These are phyloP conservation scores for Marasmarcha lunaedactyla DNA, from an alignment of 2,888 invertebrate species.

Conservation along the genomic window DNA sequence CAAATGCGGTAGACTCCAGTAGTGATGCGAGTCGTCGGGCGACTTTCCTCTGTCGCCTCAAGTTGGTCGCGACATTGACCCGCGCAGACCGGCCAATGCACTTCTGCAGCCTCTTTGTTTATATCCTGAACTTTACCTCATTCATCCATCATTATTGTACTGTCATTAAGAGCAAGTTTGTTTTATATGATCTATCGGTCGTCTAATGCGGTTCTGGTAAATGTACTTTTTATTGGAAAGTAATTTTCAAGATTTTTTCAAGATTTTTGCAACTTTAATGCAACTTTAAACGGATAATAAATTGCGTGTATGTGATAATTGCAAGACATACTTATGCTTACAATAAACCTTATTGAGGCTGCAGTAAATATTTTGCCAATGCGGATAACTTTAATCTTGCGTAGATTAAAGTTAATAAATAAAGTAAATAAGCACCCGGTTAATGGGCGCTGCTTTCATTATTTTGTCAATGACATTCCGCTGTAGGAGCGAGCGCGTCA, in stretches of 20 bases:
- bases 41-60: slow-evolving; percentile 51
- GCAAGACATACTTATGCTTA: too few relatives aligned
- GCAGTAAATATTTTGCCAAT: too few relatives aligned
- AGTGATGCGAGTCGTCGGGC: slow-evolving; percentile 34
- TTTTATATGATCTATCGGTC: neutral
- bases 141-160: neutral
- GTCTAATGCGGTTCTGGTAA: too few relatives aligned
- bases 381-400: too few relatives aligned
- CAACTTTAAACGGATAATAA: too few relatives aligned
- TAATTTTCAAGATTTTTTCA: too few relatives aligned
- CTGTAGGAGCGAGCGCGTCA: slow-evolving; percentile 53
- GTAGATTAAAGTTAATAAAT: too few relatives aligned
- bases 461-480: slow-evolving; percentile 60
- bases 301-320: too few relatives aligned
- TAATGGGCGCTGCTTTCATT: slow-evolving; percentile 26
- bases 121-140: slow-evolving; percentile 33
- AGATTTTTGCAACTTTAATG: too few relatives aligned
- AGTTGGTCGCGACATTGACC: slow-evolving; percentile 66
- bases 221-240: too few relatives aligned
- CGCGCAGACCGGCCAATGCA: slow-evolving; percentile 63
- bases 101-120: slow-evolving; percentile 68
- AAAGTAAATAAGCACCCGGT: too few relatives aligned
- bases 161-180: neutral
- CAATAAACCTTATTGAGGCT: too few relatives aligned
- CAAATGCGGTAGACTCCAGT: slow-evolving; percentile 40